Evolutionary conservation across 2,113 vertebrate genomes (phyloP).

Genomic region (Grammomys surdaster): DNA sequence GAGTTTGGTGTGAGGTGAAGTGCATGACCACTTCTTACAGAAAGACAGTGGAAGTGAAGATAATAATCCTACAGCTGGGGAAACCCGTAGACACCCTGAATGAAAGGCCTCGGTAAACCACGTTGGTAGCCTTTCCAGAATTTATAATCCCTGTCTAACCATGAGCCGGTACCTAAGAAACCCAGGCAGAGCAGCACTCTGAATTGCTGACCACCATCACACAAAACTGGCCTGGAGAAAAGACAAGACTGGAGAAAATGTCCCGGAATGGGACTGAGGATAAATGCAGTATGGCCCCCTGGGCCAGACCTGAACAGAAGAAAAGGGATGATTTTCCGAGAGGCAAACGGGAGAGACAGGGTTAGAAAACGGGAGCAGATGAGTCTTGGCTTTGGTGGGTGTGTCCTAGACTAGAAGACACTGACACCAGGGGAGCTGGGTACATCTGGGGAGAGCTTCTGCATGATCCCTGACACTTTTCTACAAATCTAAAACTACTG

Average conservation of each 20-base stretch:
- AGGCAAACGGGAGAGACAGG: background rate
- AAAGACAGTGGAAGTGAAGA: background rate
- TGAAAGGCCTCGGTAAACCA: background rate
- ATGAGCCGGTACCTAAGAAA: background rate
- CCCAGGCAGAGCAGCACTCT: background rate
- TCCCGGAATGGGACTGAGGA: background rate
- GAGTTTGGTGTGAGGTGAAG: background rate
- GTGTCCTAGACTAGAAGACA: background rate
- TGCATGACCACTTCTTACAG: background rate
- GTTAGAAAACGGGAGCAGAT: background rate
- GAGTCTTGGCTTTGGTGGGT: background rate
- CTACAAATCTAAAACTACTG: slow-evolving; percentile 25
- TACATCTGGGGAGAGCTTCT: background rate
- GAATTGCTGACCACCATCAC: background rate
- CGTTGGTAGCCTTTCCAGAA: background rate
- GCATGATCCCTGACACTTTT: background rate
- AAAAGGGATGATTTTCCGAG: background rate
- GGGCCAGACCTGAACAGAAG: slow-evolving; percentile 38
- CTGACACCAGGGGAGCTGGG: background rate
- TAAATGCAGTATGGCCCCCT: background rate
- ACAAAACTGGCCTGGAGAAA: background rate
- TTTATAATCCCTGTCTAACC: background rate
- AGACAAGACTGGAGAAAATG: background rate
- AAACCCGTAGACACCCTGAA: background rate
- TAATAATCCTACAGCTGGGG: background rate